phyloP scores from a whole-genome alignment of 2,888 invertebrate genomes.

The Julus scandinavius region DNA sequence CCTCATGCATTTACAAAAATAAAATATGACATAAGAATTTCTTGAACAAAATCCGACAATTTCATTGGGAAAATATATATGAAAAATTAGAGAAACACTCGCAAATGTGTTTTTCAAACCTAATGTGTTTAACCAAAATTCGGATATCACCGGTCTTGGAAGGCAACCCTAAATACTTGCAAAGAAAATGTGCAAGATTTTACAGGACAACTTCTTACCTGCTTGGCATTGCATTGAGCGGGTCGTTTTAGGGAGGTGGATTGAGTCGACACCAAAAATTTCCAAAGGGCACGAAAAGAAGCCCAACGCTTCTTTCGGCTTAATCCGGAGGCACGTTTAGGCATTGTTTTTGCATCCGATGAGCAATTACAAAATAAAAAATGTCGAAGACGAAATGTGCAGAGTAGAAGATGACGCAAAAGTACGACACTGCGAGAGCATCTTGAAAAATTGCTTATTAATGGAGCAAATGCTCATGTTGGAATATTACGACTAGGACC shows the following conservation, averaged over 20 bases:
- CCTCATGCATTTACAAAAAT: too few species aligned
- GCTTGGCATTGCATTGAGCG: conserved; percentile 28
- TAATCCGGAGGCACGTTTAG: conserved; percentile 42
- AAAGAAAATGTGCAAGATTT: background rate
- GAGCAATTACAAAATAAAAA: background rate
- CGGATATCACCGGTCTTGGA: too few species aligned
- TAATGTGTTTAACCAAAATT: too few species aligned
- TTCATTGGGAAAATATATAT: too few species aligned
- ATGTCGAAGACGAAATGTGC: background rate
- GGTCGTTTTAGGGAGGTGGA: background rate
- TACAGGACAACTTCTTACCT: background rate
- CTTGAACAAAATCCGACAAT: too few species aligned
- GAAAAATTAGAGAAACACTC: too few species aligned
- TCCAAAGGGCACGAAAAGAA: conserved; percentile 46
- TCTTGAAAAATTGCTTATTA: background rate
- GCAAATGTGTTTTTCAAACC: too few species aligned
- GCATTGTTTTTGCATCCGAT: conserved; percentile 6
- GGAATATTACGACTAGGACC: too few species aligned
- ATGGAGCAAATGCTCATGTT: too few species aligned
- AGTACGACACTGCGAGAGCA: background rate
- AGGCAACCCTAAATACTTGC: too few species aligned
- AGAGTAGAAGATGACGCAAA: background rate
- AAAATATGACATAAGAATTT: too few species aligned
- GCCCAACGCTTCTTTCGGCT: conserved; percentile 43
- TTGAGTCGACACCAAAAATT: conserved; percentile 43